These are phyloP conservation scores for Eupithecia centaureata DNA, from an alignment of 2,888 invertebrate species.

Conservation along the genomic window DNA sequence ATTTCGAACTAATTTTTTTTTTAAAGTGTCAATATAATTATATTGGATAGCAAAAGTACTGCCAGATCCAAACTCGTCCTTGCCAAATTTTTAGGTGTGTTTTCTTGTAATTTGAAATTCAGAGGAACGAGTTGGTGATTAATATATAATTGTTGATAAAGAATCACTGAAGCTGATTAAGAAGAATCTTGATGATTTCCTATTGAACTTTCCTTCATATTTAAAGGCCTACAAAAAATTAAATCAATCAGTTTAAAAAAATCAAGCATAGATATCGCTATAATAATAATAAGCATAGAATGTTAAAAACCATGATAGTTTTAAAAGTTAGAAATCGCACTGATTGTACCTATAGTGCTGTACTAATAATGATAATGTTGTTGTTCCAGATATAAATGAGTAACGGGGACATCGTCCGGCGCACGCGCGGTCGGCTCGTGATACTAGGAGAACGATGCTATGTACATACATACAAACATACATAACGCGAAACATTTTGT, in stretches of 20 bases:
- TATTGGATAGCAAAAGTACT: too few relatives aligned
- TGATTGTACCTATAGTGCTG: too few relatives aligned
- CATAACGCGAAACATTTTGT: constrained; percentile 76
- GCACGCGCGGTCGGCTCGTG: constrained; percentile 54
- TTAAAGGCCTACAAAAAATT: background rate
- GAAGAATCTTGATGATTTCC: background rate
- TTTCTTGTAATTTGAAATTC: background rate
- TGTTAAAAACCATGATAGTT: too few relatives aligned
- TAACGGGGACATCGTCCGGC: constrained; percentile 70
- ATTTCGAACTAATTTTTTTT: background rate
- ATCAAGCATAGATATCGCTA: background rate
- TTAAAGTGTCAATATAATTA: background rate
- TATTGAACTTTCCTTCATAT: background rate
- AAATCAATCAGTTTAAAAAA: background rate
- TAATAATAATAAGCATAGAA: background rate
- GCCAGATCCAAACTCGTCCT: background rate
- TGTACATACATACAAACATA: constrained; percentile 76
- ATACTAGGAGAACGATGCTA: constrained; percentile 80
- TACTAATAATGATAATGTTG: constrained; percentile 31
- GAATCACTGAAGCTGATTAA: background rate
- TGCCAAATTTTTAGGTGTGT: background rate
- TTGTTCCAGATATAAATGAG: constrained; percentile 73
- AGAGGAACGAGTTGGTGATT: too few relatives aligned
- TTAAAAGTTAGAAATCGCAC: too few relatives aligned
- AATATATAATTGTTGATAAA: background rate